Base-by-base conservation (phyloP, 1,140 invertebrate genomes). In the Tetramorium alpestre region DNA sequence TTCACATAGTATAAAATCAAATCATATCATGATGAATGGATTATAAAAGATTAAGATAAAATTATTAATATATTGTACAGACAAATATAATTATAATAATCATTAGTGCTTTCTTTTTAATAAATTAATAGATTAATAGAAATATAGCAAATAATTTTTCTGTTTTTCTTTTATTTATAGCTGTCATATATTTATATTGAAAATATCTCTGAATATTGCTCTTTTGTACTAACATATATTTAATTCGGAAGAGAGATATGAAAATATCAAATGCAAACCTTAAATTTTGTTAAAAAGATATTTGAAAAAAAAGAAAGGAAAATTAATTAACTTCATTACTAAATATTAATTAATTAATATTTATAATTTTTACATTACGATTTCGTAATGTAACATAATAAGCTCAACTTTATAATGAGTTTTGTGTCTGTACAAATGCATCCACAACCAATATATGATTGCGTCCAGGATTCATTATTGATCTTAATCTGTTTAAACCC, bases 291-390 rank as follows among this genome's bases (percentile, higher is more conserved):
- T 41, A 13, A 44, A 67, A 44, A 22, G n/a, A 67, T 67, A 67
- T 67, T 44, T 67, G 8, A 41, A 18, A 22, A 22, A 44, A 5
- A 1, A 16, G 22, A n/a, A n/a, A 22, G 10, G 2, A 67, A 67
- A 41, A 67, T 41, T 13, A 67, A 44, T 44, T 67, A 67, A 4
- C 10, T 11, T 62, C 4, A 22, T 41, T n/a, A 11, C 33, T 18
- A 65, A 41, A 67, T 67, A 38, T 67, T 67, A 67, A 41, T 22
- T 67, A 41, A 67, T n/a, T 13, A 67, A 44, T 44, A 44, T 67
- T 67, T 22, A 41, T 0, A 41, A 13, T 22, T 67, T 22, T 67
- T 67, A 18, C 25, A 38, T 38, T 64, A 64, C 10, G 8, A 65
- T 65, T 18, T 38, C 33, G 5, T 62, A 64, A 64, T 33, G 16